phyloP scores from a whole-genome alignment of 2,888 invertebrate species.

The Eristalis arbustorum region DNA sequence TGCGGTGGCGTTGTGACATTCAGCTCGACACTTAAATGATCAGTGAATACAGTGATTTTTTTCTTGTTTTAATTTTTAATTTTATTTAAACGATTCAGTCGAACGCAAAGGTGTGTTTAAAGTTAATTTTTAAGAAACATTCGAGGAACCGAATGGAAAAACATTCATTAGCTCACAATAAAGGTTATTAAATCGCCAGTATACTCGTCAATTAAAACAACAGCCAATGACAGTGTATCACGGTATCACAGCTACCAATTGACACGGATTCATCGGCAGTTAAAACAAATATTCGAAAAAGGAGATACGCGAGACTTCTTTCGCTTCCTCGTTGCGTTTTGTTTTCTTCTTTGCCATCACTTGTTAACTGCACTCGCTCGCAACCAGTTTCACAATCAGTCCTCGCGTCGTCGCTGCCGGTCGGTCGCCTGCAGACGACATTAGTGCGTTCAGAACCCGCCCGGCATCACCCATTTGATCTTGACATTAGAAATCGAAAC shows the following conservation, averaged over 20 bases:
- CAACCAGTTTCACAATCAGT: constrained; percentile 26
- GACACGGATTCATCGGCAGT: constrained; percentile 46
- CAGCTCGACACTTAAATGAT: constrained; percentile 1
- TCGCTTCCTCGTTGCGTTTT: constrained; percentile 41
- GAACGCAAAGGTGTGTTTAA: neutral
- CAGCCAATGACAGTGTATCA: constrained; percentile 22
- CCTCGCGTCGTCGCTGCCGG: neutral
- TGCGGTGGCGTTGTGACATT: constrained; percentile 53
- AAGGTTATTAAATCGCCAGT: constrained; percentile 1
- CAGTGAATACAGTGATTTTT: constrained; percentile 4
- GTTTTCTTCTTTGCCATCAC: constrained; percentile 10
- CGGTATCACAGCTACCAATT: constrained; percentile 31
- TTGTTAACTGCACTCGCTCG: constrained; percentile 8
- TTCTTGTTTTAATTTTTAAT: neutral
- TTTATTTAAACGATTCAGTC: neutral
- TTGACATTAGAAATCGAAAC: constrained; percentile 66
- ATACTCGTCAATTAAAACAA: constrained; percentile 6
- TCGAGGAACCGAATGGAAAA: neutral
- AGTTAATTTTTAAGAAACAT: no score
- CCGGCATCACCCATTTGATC: constrained; percentile 58
- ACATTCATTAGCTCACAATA: neutral
- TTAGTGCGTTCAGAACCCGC: constrained; percentile 43
- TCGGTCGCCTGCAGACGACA: constrained; percentile 31
- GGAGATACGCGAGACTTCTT: constrained; percentile 4
- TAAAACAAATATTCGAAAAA: constrained; percentile 37